These are phyloP conservation scores for Ridgeia piscesae DNA, from an alignment of 1,140 invertebrate species.

Conservation along the genomic window DNA sequence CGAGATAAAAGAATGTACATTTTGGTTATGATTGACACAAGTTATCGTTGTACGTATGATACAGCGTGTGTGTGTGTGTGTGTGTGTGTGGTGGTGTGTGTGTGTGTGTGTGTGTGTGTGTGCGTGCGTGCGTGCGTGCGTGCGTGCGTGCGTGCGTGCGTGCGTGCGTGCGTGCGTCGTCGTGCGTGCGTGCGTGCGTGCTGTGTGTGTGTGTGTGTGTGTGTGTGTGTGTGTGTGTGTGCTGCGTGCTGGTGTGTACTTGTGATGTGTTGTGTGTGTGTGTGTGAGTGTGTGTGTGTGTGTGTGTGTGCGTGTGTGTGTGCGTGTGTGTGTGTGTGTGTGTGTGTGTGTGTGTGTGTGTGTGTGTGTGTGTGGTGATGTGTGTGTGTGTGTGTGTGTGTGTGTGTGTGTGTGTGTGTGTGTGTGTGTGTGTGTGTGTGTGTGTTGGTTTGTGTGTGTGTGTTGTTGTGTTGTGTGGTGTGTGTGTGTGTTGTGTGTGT, in stretches of 20 bases:
- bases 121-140: not conserved
- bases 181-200: not conserved
- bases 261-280: no score
- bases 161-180: not conserved
- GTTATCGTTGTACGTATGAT: no score
- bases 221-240: not conserved
- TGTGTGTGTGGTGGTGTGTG: not conserved
- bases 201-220: no score
- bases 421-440: not conserved
- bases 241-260: no score
- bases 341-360: not conserved
- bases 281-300: not conserved
- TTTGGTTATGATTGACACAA: no score
- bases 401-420: no score
- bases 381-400: not conserved
- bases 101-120: no score
- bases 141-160: not conserved
- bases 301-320: not conserved
- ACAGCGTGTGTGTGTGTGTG: not conserved
- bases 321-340: not conserved
- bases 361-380: no score
- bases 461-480: no score
- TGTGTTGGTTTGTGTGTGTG: not conserved
- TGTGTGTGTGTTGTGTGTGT: no score
- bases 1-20: no score